Evolutionary conservation across 1,140 invertebrate genomes (phyloP).

Genomic region (Leptopilina clavipes): DNA sequence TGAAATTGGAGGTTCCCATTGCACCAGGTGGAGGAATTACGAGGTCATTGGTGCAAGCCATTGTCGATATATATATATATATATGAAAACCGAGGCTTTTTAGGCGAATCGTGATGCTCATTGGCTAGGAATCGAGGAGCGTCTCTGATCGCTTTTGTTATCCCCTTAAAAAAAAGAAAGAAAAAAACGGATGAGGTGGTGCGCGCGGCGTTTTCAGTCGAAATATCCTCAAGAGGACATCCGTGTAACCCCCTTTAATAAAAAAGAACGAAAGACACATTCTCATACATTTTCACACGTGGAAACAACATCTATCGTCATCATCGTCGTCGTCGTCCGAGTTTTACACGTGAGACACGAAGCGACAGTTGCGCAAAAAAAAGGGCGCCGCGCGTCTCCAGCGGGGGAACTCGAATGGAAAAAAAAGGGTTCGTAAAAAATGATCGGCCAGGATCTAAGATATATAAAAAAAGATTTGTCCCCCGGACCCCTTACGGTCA

Average conservation of each 20-base stretch:
- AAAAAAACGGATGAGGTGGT: constrained; percentile 36
- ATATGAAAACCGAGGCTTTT: constrained; percentile 26
- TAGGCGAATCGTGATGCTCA: constrained; percentile 47
- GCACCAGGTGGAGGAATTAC: constrained; percentile 31
- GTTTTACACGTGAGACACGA: constrained; percentile 45
- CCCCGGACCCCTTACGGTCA: constrained; percentile 46
- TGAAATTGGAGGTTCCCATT: constrained; percentile 30
- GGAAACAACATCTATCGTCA: constrained; percentile 32
- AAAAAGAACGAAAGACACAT: constrained; percentile 11
- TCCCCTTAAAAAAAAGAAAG: constrained; percentile 43
- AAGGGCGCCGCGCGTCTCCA: constrained; percentile 39
- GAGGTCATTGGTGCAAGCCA: constrained; percentile 17
- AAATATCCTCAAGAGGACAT: constrained; percentile 52
- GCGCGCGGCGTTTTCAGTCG: background rate
- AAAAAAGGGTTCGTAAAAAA: constrained; percentile 71
- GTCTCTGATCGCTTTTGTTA: constrained; percentile 31
- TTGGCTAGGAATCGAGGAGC: constrained; percentile 51
- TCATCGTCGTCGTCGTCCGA: background rate
- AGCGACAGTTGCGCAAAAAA: constrained; percentile 63
- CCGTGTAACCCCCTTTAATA: constrained; percentile 27
- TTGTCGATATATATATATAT: background rate
- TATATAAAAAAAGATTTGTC: constrained; percentile 64
- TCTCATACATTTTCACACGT: constrained; percentile 47
- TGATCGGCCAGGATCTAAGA: constrained; percentile 69
- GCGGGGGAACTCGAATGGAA: constrained; percentile 49